Percentiles rank a stretch among this genome's conserved stretches.
phyloP scores from a whole-genome alignment of 2,888 invertebrate species.

The Aquatica leii region DNA sequence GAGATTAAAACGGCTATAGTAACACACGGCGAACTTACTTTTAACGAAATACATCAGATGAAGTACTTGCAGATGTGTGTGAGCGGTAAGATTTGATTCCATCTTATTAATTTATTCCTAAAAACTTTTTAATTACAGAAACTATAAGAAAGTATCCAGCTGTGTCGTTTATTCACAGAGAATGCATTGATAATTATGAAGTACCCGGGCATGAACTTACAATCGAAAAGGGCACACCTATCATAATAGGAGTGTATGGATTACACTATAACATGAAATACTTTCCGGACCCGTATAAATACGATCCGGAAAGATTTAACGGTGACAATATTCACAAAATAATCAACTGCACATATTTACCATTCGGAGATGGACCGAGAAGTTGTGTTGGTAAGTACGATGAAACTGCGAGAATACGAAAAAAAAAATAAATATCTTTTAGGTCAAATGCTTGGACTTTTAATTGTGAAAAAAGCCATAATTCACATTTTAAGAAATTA shows the following conservation, averaged over 20 bases:
- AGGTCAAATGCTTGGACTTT: slow-evolving; percentile 6
- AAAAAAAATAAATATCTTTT: background rate
- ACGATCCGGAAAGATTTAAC: slow-evolving; percentile 57
- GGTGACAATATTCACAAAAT: slow-evolving; percentile 43
- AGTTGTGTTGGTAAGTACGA: slow-evolving; percentile 41
- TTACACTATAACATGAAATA: slow-evolving; percentile 55
- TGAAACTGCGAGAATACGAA: too few relatives aligned
- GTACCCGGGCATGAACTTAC: slow-evolving; percentile 45
- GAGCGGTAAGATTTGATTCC: slow-evolving; percentile 50
- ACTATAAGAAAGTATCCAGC: slow-evolving; percentile 59
- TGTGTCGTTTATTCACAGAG: slow-evolving; percentile 51
- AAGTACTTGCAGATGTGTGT: slow-evolving; percentile 63
- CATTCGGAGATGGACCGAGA: slow-evolving; percentile 44
- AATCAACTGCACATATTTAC: slow-evolving; percentile 39
- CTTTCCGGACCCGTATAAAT: slow-evolving; percentile 56
- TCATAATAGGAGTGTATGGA: slow-evolving; percentile 53
- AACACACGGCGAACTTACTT: slow-evolving; percentile 55
- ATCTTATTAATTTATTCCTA: background rate
- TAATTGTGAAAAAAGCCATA: background rate
- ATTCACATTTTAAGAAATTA: slow-evolving; percentile 7
- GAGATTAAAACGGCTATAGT: slow-evolving; percentile 57
- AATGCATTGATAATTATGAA: slow-evolving; percentile 49
- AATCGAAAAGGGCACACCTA: slow-evolving; percentile 53
- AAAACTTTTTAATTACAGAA: slow-evolving; percentile 51
- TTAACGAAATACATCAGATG: slow-evolving; percentile 62